Base-by-base conservation (phyloP, 1,140 invertebrate species). In the Bombus waltoni region DNA sequence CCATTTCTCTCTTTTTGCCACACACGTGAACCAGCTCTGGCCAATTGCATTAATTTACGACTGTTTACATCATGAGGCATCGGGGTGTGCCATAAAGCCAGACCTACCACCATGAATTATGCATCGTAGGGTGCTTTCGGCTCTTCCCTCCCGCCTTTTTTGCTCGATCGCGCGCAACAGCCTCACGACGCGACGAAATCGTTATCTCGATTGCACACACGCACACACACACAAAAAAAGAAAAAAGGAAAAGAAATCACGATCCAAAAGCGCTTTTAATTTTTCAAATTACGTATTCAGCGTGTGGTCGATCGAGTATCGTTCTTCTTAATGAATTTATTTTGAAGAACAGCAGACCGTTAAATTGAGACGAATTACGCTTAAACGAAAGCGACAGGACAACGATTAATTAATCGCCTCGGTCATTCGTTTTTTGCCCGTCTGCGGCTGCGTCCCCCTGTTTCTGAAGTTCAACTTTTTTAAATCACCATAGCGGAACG, bases 1-100 rank as follows among this genome's bases (percentile, higher is more conserved):
- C 4, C 75, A 1, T 25, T 9, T 74, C 57, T 42, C 15, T 76
- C 28, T 38, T 47, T 57, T 18, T 22, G 4, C 32, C 44, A 70
- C 59, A 40, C 75, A 57, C 65, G 40, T 71, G 79, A 79, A 38
- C 62, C 81, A 88, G 53, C 78, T 40, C 65, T 53, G 59, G 68
- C 57, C 83, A 82, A 91, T 91, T 84, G 84, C 85, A 83, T 90
- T 80, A 84, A 92, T 90, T 91, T 92, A 91, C 87, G 87, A 88
- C 71, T 92, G 85, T 92, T 89, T 88, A 91, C 89, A 91, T 85
- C 88, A 59, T 68, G 74, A 65, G 38, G 86, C 88, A 77, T 42
- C 80, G 78, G 82, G 76, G 84, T 83, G 81, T 81, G 87, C 70
- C 78, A 70, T 83, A 87, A 86, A 85, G 28, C 73, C 59, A 40